Conservation (phyloP, 2,113 vertebrate genomes). For the Scolopax mira region DNA sequence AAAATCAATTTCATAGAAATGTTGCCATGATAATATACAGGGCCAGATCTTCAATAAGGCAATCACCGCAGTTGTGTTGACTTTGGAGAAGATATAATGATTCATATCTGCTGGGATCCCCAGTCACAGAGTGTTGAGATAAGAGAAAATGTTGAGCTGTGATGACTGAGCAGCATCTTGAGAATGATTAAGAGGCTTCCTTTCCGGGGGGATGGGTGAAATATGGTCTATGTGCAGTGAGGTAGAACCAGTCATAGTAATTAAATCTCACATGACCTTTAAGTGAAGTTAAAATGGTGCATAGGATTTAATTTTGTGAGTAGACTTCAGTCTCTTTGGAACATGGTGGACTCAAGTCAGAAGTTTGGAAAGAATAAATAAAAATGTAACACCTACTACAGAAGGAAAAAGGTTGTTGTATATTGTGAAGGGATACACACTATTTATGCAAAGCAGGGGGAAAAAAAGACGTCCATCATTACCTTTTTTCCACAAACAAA, state of each 20-base stretch:
- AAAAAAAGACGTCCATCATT: not conserved
- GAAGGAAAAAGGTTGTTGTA: not conserved
- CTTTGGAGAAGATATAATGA: conserved; percentile 21
- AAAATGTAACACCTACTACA: not conserved
- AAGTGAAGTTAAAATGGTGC: not conserved
- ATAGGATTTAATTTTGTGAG: not conserved
- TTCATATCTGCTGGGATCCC: conserved; percentile 19
- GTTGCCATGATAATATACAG: not conserved
- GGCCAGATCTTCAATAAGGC: conserved; percentile 26
- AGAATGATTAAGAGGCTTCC: conserved; percentile 6
- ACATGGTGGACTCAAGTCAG: not conserved
- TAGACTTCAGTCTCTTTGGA: not conserved
- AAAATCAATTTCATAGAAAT: conserved; percentile 50
- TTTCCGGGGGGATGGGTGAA: not conserved
- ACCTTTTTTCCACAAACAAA: not conserved
- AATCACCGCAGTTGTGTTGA: conserved; percentile 18
- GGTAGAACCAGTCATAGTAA: not conserved
- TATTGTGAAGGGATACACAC: not conserved
- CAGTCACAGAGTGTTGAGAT: not conserved
- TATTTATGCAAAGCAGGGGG: not conserved
- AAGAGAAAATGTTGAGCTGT: not conserved
- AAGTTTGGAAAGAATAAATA: not conserved
- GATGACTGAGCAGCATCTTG: conserved; percentile 34
- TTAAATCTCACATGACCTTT: not conserved
- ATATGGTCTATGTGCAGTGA: not conserved